Evolutionary conservation across 2,113 vertebrate genomes (phyloP).

Genomic region (Sminthopsis crassicaudata): DNA sequence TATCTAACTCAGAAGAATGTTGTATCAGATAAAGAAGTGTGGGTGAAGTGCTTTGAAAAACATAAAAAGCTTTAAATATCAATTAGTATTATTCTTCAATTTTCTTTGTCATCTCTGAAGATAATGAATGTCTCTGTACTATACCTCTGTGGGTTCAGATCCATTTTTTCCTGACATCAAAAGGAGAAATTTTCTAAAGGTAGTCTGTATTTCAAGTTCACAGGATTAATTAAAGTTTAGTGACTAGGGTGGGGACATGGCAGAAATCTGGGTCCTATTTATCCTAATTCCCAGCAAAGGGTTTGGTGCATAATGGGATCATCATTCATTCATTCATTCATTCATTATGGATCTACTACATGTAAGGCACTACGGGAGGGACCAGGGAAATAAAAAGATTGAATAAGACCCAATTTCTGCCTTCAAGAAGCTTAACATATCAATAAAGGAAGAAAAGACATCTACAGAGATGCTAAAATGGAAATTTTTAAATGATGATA

Average conservation of each 20-base stretch:
- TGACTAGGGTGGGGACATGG: background rate
- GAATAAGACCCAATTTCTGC: background rate
- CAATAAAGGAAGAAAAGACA: background rate
- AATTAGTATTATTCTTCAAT: background rate
- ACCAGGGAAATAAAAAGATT: background rate
- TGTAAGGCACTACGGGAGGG: background rate
- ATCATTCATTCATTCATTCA: background rate
- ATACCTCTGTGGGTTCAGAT: background rate
- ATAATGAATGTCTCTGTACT: background rate
- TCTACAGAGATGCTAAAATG: background rate
- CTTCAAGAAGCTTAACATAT: background rate
- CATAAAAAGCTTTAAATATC: background rate
- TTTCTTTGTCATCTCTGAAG: background rate
- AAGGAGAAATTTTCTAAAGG: background rate
- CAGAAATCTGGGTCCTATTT: background rate
- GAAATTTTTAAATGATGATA: background rate
- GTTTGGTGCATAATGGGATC: background rate
- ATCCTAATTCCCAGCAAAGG: background rate
- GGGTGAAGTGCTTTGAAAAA: background rate
- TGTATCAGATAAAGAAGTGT: background rate
- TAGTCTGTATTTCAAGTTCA: background rate
- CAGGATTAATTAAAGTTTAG: background rate
- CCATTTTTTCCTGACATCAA: background rate
- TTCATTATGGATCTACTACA: background rate
- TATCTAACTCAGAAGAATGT: background rate